These are phyloP conservation scores for Oikopleura dioica DNA, from an alignment of 23 tunicate species.

Conservation along the genomic window DNA sequence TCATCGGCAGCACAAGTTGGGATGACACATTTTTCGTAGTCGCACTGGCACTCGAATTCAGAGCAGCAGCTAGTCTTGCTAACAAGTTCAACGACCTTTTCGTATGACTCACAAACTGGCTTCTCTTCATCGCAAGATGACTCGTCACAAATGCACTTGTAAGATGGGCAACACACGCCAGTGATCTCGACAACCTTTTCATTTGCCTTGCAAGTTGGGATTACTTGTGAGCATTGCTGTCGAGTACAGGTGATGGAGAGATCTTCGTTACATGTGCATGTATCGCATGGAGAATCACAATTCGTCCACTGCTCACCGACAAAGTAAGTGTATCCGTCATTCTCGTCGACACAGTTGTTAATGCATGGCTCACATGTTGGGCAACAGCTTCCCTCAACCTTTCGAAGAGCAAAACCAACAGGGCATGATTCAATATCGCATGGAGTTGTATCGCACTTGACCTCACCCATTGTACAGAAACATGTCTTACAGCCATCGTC, in stretches of 20 bases:
- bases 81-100: slow-evolving; percentile 13
- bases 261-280: slow-evolving; percentile 36
- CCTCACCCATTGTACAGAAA: slow-evolving; percentile 53
- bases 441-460: background rate
- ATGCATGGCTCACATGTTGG: background rate
- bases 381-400: background rate
- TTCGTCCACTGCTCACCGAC: background rate
- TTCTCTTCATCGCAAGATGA: slow-evolving; percentile 17
- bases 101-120: slow-evolving; percentile 37
- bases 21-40: background rate
- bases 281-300: slow-evolving; percentile 30
- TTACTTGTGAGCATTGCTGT: background rate
- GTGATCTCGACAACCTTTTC: slow-evolving; percentile 58
- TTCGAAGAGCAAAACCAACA: background rate
- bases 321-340: background rate
- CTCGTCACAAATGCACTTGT: slow-evolving; percentile 42
- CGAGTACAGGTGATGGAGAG: slow-evolving; percentile 8
- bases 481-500: slow-evolving; percentile 75
- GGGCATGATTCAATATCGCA: background rate
- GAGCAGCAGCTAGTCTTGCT: background rate
- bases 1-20: background rate
- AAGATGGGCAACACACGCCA: slow-evolving; percentile 60
- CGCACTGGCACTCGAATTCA: background rate
- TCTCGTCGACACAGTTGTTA: background rate
- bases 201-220: slow-evolving; percentile 32